Evolutionary conservation across 1,140 invertebrate genomes (phyloP).

Genomic region (Drosophila watanabei): DNA sequence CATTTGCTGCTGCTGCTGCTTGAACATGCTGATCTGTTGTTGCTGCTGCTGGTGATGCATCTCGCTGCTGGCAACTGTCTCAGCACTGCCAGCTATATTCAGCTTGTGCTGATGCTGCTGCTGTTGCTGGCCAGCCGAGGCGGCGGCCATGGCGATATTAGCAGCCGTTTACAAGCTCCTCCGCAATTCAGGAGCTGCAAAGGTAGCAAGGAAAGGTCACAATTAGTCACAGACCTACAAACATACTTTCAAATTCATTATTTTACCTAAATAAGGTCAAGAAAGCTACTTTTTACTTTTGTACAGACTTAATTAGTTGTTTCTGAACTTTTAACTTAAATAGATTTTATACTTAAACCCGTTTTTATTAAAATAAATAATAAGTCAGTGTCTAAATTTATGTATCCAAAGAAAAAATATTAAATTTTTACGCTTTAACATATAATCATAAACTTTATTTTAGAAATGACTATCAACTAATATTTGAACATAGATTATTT

Average conservation of each 20-base stretch:
- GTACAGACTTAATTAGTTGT: no score
- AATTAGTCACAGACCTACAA: conserved; percentile 10
- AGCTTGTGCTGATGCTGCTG: conserved; percentile 75
- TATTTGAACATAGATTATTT: not conserved
- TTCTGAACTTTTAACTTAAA: no score
- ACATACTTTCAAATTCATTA: not conserved
- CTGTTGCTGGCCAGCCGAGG: conserved; percentile 82
- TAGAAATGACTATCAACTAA: not conserved
- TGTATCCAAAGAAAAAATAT: not conserved
- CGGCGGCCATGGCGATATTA: conserved; percentile 79
- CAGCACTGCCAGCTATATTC: conserved; percentile 70
- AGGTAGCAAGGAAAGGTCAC: not conserved
- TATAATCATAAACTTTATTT: not conserved
- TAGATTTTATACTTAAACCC: no score
- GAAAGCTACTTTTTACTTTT: not conserved
- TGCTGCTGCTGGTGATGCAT: conserved; percentile 68
- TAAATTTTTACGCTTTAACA: not conserved
- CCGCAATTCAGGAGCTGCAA: conserved; percentile 62
- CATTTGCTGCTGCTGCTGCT: conserved; percentile 67
- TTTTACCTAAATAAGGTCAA: no score
- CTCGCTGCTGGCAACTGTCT: conserved; percentile 53
- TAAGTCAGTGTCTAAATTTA: not conserved
- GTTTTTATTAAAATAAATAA: no score
- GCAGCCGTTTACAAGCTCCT: conserved; percentile 61
- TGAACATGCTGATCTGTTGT: conserved; percentile 40